Evolutionary conservation across 2,113 vertebrate species (phyloP).

Genomic region (Pteronura brasiliensis): DNA sequence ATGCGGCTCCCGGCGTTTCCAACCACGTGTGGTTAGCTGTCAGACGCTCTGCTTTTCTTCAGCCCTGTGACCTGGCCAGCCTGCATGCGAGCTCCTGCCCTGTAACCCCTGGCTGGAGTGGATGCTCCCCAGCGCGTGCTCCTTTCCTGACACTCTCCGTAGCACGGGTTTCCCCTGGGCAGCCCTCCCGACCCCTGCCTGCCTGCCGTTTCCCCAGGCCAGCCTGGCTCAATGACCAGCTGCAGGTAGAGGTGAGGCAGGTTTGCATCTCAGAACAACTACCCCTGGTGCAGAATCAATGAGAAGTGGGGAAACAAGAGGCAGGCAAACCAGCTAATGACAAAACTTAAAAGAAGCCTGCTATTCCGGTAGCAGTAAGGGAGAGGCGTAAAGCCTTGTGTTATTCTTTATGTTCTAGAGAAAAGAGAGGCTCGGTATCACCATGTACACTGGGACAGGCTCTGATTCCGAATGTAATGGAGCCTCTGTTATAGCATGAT

Average conservation of each 20-base stretch:
- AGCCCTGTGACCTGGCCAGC: background rate
- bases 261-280: background rate
- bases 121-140: accelerated
- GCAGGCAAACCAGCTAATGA: background rate
- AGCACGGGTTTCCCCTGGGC: accelerated
- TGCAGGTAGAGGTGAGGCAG: background rate
- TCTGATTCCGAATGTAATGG: background rate
- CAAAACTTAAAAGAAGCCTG: background rate
- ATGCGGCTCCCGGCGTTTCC: background rate
- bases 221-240: background rate
- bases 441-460: background rate
- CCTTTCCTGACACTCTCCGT: background rate
- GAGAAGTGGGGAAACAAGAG: background rate
- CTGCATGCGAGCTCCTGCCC: background rate
- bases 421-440: background rate
- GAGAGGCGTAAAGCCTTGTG: background rate
- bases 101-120: background rate
- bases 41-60: background rate
- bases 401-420: background rate
- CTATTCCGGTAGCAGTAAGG: background rate
- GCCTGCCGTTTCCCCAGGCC: background rate
- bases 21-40: background rate
- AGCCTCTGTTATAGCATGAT: background rate
- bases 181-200: background rate
- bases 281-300: background rate